Base-by-base conservation (phyloP, 2,888 invertebrate genomes). In the Heliconius hortense region DNA sequence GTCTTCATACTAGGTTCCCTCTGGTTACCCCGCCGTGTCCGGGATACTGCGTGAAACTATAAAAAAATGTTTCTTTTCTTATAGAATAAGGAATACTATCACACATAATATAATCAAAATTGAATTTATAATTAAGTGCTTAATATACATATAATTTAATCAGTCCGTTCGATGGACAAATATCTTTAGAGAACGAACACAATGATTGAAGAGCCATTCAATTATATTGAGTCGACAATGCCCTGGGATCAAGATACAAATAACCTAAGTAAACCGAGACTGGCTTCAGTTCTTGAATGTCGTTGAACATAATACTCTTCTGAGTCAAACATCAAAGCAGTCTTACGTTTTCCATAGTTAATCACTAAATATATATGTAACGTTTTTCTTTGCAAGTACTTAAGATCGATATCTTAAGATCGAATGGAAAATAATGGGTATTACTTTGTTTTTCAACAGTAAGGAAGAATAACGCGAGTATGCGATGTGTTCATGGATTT, bases 251-350 rank as follows among this genome's bases (percentile, higher is more conserved):
- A 59, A 69, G 80, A 75, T 76, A 82, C 81, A 82, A 82, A 83
- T 82, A 82, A 78, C 83, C 82, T 84, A 82, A 82, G 81, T 79
- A 82, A 84, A 83, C 82, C 78, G 59, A 73, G 75, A 60, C 72
- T 76, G 64, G 74, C 66, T 76, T 71, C 71, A 67, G 73, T 73
- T 68, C 71, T 71, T 76, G 67, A 76, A 77, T 76, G 75, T 75
- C 70, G 66, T 75, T 75, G 72, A 70, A 75, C 68, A 60, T 74
- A 72, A 74, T 74, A 74, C 70, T 76, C 67, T 31, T 43, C 68
- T 62, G 72, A 77, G 56, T 74, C 69, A 75, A 77, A 75, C 69
- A 75, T 75, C 75, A 75, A 77, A 77, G 75, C 15, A 59, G 56
- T 66, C 69, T 71, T 77, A 48, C 72, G 63, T 70, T 77, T 75